Evolutionary conservation across 2,888 invertebrate genomes (phyloP), one percentile per base, ranked within the genome.

Genomic region (Siphonodentalium dalli): DNA sequence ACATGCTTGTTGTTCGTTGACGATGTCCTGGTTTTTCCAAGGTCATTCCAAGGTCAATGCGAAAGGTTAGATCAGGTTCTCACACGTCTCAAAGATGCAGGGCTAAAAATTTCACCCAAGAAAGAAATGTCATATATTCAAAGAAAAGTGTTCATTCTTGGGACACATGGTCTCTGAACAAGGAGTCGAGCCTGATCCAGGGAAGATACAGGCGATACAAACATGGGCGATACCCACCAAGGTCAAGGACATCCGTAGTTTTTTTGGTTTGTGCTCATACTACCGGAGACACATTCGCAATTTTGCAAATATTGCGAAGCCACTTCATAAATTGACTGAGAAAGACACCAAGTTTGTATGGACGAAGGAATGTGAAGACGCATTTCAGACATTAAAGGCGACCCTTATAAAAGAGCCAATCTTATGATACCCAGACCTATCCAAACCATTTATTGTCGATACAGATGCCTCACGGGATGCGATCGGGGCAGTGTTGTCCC

Each of bases 141-240:
- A 46, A 29, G 37, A 18, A 34, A 24, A 54, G 47, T 46, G 46
- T 2, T 31, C 37, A 6, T 58, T 45, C 39, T 34, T 53, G 11
- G 58, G 53, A 9, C 53, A 58, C 46, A 42, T 58, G 6, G 38
- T 57, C 7, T 41, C 28, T 53, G 53, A 57, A 44, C n/a, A 40
- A 11, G 53, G 52, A 7, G 28, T 51, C 24, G 11, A 28, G 1
- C 47, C 57, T 23, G 46, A 41, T 23, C 42, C 42, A 13, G 31
- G 26, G 20, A 46, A 56, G 28, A 33, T 49, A 9, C 9, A 38
- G 13, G 24, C 26, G 9, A 37, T 55, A 3, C 15, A 43, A 42
- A 29, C 46, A 7, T 51, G 46, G 50, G 42, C 50, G n/a, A 20
- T 29, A 6, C 39, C 41, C 7, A 45, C 33, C 13, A 41, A 20